Conservation (phyloP, 1,140 invertebrate species). For the Adoxophyes honmai region DNA sequence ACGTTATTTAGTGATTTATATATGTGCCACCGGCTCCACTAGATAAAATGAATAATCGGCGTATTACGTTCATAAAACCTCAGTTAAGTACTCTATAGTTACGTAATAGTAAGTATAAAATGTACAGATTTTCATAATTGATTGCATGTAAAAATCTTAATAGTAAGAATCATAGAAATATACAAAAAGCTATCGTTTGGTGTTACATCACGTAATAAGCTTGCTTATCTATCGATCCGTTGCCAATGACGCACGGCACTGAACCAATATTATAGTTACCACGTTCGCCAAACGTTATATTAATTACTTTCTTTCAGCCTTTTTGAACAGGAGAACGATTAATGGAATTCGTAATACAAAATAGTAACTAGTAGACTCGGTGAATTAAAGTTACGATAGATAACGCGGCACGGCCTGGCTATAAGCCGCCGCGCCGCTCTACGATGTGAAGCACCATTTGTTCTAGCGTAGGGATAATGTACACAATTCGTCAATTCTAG, state of each 20-base stretch:
- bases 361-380: constrained; percentile 73
- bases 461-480: constrained; percentile 76
- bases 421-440: constrained; percentile 36
- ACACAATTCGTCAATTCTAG: constrained; percentile 66
- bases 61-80: constrained; percentile 7
- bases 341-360: constrained; percentile 68
- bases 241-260: constrained; percentile 23
- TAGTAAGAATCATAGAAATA: constrained; percentile 66
- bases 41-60: neutral
- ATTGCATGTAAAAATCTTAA: constrained; percentile 65
- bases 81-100: constrained; percentile 2
- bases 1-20: constrained; percentile 2
- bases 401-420: constrained; percentile 38
- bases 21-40: constrained; percentile 3
- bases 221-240: constrained; percentile 24
- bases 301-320: constrained; percentile 69
- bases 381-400: constrained; percentile 59
- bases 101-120: constrained; percentile 57
- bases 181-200: constrained; percentile 68
- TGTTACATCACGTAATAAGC: constrained; percentile 55
- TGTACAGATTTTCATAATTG: constrained; percentile 62
- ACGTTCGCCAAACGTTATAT: constrained; percentile 62
- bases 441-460: constrained; percentile 75
- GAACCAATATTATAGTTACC: constrained; percentile 42
- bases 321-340: constrained; percentile 73